A percentile compares a stretch with the other conserved stretches of the same genome.
Conservation (phyloP, 2,888 invertebrate genomes). For the Neoscelio sp. region DNA sequence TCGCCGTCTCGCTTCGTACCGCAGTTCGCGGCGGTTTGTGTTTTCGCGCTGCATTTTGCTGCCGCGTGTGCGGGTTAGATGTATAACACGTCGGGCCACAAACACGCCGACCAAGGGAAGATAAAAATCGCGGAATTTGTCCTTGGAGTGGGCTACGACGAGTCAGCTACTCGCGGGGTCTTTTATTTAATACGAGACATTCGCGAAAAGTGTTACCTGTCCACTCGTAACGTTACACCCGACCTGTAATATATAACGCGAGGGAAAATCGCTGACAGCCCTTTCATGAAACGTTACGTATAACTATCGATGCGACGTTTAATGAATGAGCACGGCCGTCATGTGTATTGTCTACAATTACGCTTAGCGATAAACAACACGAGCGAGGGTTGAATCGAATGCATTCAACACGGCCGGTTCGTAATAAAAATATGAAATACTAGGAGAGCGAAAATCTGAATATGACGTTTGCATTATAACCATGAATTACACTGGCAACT, state of each 20-base stretch:
- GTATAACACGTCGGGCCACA: conserved; percentile 61
- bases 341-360: conserved; percentile 15
- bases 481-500: conserved; percentile 71
- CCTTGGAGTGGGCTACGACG: conserved; percentile 13
- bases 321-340: not conserved
- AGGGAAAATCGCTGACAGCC: not conserved
- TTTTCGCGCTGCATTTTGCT: conserved; percentile 58
- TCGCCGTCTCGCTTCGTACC: conserved; percentile 60
- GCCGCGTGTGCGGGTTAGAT: conserved; percentile 33
- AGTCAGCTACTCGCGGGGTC: not conserved
- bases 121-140: conserved; percentile 28
- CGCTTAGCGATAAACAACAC: conserved; percentile 4
- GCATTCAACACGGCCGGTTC: conserved; percentile 10
- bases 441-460: conserved; percentile 32
- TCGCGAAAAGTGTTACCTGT: conserved; percentile 7
- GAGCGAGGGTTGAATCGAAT: conserved; percentile 34
- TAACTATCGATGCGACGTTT: conserved; percentile 22
- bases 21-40: conserved; percentile 53
- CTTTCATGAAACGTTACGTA: conserved; percentile 6
- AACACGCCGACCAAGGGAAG: conserved; percentile 26
- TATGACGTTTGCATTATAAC: conserved; percentile 66
- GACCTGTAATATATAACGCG: conserved; percentile 1
- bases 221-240: not conserved
- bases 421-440: conserved; percentile 33
- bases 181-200: conserved; percentile 31